Evolutionary conservation across 2,113 vertebrate genomes (phyloP), one percentile per base, ranked within the genome.

Genomic region (Mionectes macconnelli): DNA sequence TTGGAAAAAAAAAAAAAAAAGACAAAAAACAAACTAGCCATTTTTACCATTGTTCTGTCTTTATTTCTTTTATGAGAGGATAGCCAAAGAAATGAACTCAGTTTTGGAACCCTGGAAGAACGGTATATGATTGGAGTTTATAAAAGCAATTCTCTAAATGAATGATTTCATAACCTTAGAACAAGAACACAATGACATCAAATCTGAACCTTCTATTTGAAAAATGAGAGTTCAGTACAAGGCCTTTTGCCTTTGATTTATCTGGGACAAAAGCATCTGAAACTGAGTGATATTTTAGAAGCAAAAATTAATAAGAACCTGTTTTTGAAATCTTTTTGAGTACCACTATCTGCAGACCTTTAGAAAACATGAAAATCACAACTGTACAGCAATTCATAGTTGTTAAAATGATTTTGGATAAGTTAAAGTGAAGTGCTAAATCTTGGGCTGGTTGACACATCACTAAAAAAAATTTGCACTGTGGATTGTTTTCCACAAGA

Each of bases 61-160:
- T 69, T 62, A 31, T 23, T 66, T 89, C 20, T 90, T 52, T 83
- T 74, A 66, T 7, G 79, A 88, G 45, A 35, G 69, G 30, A 67
- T 42, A 80, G 14, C 4, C 67, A 90, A 82, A 63, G 16, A 85
- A 77, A 77, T 45, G 0, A 80, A 64, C 40, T 80, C 8, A 16
- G 6, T 57, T 92, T 96, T 74, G 10, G 45, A 93, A 57, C 20
- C 9, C 14, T 83, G 20, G 14, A 83, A 80, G 62, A 90, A 57
- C 10, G 90, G 24, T 64, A 79, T 14, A 47, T 45, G 8, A 27
- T 30, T 69, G 37, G 28, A 88, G 37, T 80, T 87, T 83, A 80
- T 77, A 42, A 33, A 90, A 83, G 15, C 33, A 91, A 80, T 86
- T 88, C 20, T 80, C 35, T 37, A 85, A 95, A 92, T 69, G 16